Base-by-base conservation (phyloP, 2,113 vertebrate genomes). In the Columba livia region DNA sequence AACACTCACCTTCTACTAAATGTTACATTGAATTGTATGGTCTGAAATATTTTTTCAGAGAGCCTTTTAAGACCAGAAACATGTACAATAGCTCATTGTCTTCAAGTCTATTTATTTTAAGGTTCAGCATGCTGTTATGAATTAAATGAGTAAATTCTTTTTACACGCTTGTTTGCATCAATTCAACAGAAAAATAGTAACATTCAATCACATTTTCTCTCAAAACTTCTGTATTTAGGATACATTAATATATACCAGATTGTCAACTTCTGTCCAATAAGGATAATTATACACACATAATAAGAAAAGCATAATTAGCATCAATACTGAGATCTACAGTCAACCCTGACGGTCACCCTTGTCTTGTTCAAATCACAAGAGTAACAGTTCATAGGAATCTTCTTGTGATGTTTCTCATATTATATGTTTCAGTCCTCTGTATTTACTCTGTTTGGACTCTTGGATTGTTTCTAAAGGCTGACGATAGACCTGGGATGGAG, bases 251-350 rank as follows among this genome's bases (percentile, higher is more conserved):
- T 7, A 17, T 29, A 61, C 2, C 6, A 40, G 0, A 6, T 31
- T 50, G 10, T 64, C 28, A 28, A 7, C 3, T 44, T 72, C 5
- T 44, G 5, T 42, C 28, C 26, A 15, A 3, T 1, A 2, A 75
- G 7, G 11, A 12, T 26, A 83, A n/a, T 50, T 65, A 56, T n/a
- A 69, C 9, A 16, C 3, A 26, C 0, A 0, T 66, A 62, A 15
- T 32, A 67, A 70, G 3, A 36, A 80, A 79, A 67, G 1, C 1
- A 0, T 12, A 57, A 58, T 42, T 40, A 31, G 2, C 24, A 23
- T 25, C 29, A 73, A 32, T 23, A 32, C 4, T 26, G 20, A 84
- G 31, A 67, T 31, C 18, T 56, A 62, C 8, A 57, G 36, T 12
- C 48, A 70, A 8, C 8, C 3, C 56, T 58, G n/a, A 54, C 13